phyloP scores from a whole-genome alignment of 1,140 invertebrate species.

The Heliconius congener region DNA sequence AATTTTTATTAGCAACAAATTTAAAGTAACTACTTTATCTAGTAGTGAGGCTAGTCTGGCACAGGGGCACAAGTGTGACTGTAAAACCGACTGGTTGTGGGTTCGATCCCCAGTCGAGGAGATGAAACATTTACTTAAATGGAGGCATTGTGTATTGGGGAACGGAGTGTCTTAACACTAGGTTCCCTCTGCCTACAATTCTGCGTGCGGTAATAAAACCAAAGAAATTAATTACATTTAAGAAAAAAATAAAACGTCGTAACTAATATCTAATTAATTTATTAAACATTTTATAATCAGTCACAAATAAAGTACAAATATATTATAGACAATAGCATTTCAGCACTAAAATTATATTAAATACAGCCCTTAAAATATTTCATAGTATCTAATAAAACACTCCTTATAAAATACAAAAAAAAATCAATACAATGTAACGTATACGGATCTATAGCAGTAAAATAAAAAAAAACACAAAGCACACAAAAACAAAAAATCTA shows the following conservation, averaged over 20 bases:
- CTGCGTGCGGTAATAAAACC: background rate
- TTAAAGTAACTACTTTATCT: too few species aligned
- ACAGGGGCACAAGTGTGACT: too few species aligned
- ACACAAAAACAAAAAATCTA: background rate
- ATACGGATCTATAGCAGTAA: background rate
- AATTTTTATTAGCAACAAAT: too few species aligned
- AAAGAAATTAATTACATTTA: background rate
- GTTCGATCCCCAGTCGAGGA: too few species aligned
- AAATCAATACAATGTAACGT: background rate
- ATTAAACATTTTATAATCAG: constrained; percentile 23
- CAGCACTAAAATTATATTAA: constrained; percentile 5
- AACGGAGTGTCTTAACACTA: too few species aligned
- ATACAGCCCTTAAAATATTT: background rate
- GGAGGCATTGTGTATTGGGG: too few species aligned
- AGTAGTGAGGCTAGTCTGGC: too few species aligned
- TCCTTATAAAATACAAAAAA: background rate
- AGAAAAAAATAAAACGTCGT: background rate
- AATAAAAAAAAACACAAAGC: background rate
- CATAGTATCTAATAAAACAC: background rate
- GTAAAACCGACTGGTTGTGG: too few species aligned
- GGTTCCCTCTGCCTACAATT: too few species aligned
- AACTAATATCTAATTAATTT: constrained; percentile 7
- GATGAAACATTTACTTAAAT: too few species aligned
- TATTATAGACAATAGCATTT: constrained; percentile 20
- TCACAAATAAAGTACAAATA: constrained; percentile 21